A percentile compares a stretch with the other conserved stretches of the same genome.
phyloP scores from a whole-genome alignment of 2,113 vertebrate genomes.

The Silurus asotus region DNA sequence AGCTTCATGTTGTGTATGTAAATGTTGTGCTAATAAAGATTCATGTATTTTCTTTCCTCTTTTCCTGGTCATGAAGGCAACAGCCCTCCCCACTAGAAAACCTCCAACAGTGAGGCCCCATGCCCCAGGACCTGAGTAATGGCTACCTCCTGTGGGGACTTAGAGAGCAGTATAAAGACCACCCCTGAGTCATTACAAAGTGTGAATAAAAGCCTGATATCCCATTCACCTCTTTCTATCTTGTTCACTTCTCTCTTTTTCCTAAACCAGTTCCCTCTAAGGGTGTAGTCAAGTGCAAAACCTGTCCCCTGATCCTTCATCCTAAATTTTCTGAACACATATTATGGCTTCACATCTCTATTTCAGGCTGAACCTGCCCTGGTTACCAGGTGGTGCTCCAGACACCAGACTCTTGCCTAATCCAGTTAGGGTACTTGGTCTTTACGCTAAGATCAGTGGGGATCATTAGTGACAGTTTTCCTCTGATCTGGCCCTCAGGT shows the following conservation, averaged over 20 bases:
- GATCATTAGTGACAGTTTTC: neutral
- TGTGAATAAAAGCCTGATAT: neutral
- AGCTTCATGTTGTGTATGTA: neutral
- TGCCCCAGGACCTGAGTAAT: neutral
- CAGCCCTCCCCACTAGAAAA: neutral
- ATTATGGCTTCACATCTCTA: neutral
- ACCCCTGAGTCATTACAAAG: neutral
- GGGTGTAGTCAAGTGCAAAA: neutral
- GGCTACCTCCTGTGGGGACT: neutral
- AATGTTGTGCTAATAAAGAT: neutral
- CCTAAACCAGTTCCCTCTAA: neutral
- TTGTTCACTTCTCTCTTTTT: neutral
- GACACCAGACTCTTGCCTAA: neutral
- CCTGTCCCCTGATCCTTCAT: neutral
- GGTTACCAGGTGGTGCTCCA: neutral
- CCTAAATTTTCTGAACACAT: neutral
- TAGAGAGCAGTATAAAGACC: neutral
- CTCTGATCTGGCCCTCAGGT: neutral
- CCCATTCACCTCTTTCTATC: neutral
- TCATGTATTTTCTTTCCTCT: neutral
- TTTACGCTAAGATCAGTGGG: neutral
- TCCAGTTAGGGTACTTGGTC: neutral
- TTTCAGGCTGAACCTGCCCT: neutral
- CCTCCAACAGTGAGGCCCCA: neutral
- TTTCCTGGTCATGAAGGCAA: neutral